Base-by-base conservation (phyloP, 1,140 invertebrate species). In the Platyura marginata region DNA sequence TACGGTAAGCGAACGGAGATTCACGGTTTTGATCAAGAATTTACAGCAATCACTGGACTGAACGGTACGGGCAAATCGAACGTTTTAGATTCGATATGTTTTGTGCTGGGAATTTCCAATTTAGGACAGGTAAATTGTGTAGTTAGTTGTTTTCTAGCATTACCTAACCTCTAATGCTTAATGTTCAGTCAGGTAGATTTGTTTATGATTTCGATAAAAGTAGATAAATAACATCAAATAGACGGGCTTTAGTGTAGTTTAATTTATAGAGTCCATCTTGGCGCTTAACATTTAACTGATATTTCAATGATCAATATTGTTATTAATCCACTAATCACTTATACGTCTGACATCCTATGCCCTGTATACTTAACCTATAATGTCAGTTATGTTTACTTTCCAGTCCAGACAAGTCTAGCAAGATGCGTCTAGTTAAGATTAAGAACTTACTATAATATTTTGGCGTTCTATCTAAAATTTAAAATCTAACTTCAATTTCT, bases 11-110 rank as follows among this genome's bases (percentile, higher is more conserved):
- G 87, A 52, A 90, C 91, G 1, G 88, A 91, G 65, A 79, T 99
- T n/a, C 78, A 77, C 47, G 86, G 80, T 18, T 98, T 98, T 62
- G 94, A 98, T 65, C 74, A 72, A 4, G 74, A 89, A 61, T 98
- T 99, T 58, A 99, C 98, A 57, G 95, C 95, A 9, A 98, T 99
- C 38, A 99, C 95, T 33, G 95, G 95, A 10, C 65, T 98, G 6
- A 99, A 99, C 67, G 95, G 95, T 3, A 93, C 85, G 47, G 95
- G 95, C n/a, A 99, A 99, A 67, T 98, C 92, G 1, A 99, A 99
- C 57, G 92, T 99, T 58, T 68, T 99, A 35, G 95, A 99, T 68
- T 79, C 88, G 10, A 97, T 99, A 63, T 98, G 94, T 63, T 99
- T 99, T 63, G 79, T 98, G 11, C 64, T 99, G 3, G 95, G 95